Base-by-base conservation (phyloP, 2,888 invertebrate species). In the Notocelia uddmanniana region DNA sequence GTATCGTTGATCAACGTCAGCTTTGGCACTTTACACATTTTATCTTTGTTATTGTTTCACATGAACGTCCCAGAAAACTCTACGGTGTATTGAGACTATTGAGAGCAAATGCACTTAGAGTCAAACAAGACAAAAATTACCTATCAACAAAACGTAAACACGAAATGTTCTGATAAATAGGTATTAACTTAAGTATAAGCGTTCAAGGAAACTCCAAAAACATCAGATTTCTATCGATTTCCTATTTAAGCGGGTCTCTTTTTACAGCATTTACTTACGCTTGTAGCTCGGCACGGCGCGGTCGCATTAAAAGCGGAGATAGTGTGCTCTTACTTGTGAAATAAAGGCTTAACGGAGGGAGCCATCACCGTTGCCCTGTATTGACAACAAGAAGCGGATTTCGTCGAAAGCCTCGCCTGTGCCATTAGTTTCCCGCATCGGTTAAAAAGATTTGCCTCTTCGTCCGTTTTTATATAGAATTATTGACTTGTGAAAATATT, bases 311-410 rank as follows among this genome's bases (percentile, higher is more conserved):
- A 91, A 90, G 88, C 86, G 81, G 79, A 87, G 89, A 92, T 92
- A 92, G 91, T 92, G 90, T 90, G 87, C 86, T 83, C 76, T 81
- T 85, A 83, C 86, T 89, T 88, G 82, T 88, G 89, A 91, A 92
- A 90, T 90, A 92, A 92, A 93, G 92, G 92, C 92, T 93, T 92
- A 92, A 88, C 88, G 83, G 87, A 83, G 90, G 88, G 88, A 90
- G 88, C 88, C 92, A 90, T 93, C 92, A 91, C 87, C 85, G 91
- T 88, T 86, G 89, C 91, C 87, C 86, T 87, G 92, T 93, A 93
- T 93, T 93, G 93, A 93, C 93, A 93, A 93, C 92, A 91, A 91
- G 91, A 90, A 92, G 90, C 91, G 92, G 93, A 93, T 93, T 93
- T 92, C 83, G 83, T 83, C 88, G 87, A 92, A 92, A 93, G 91